phyloP scores from a whole-genome alignment of 2,888 invertebrate genomes.

The Nemotelus pantherinus region DNA sequence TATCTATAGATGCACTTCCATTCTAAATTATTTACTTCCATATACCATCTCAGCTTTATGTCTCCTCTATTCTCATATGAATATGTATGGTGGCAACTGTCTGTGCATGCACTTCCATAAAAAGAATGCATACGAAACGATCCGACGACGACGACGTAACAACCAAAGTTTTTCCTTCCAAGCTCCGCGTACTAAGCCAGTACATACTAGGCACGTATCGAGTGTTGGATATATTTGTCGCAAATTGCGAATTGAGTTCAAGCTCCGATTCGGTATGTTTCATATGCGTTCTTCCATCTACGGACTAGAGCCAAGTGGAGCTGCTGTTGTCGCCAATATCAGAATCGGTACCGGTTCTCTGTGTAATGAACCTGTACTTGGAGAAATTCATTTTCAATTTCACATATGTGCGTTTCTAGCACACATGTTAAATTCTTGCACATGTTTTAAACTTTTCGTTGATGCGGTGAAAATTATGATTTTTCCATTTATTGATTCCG shows the following conservation, averaged over 20 bases:
- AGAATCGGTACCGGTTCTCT: too few relatives aligned
- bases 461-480: background rate
- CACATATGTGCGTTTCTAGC: background rate
- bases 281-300: conserved; percentile 16
- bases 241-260: conserved; percentile 39
- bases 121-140: conserved; percentile 36
- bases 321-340: too few relatives aligned
- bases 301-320: background rate
- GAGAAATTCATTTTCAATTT: conserved; percentile 35
- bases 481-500: conserved; percentile 16
- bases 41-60: conserved; percentile 20
- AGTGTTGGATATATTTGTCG: conserved; percentile 1
- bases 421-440: conserved; percentile 28
- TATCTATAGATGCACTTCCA: conserved; percentile 25
- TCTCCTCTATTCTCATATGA: conserved; percentile 28
- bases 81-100: conserved; percentile 9
- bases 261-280: conserved; percentile 29
- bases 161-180: too few relatives aligned
- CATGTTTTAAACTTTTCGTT: conserved; percentile 25
- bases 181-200: too few relatives aligned
- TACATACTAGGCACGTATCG: too few relatives aligned
- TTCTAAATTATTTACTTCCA: conserved; percentile 33
- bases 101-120: conserved; percentile 19
- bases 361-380: conserved; percentile 35
- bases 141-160: background rate